Evolutionary conservation across 2,113 vertebrate species (phyloP).

Genomic region (Oophaga pumilio): DNA sequence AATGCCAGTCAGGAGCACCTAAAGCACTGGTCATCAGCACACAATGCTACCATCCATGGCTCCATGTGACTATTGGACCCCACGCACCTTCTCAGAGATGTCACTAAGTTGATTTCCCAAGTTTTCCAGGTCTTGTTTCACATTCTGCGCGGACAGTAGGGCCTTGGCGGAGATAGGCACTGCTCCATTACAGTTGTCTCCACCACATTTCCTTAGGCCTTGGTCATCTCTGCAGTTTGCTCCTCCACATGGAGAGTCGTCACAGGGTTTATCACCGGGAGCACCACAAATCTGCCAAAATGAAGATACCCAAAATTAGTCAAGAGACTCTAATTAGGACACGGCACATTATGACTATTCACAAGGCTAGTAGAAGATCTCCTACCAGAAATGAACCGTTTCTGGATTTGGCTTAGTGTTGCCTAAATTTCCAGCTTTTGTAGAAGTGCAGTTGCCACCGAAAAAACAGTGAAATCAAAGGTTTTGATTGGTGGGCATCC

Average conservation of each 20-base stretch:
- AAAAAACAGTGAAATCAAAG: too few species aligned
- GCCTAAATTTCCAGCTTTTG: too few species aligned
- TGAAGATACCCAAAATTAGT: background rate
- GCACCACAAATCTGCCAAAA: conserved; percentile 65
- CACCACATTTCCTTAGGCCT: conserved; percentile 72
- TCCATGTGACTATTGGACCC: background rate
- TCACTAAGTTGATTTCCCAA: conserved; percentile 69
- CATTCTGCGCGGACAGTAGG: conserved; percentile 64
- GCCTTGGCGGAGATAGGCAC: conserved; percentile 69
- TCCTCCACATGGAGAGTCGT: conserved; percentile 74
- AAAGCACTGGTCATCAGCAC: background rate
- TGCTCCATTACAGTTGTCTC: conserved; percentile 73
- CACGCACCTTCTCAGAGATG: conserved; percentile 74
- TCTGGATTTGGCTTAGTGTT: too few species aligned
- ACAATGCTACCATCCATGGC: background rate
- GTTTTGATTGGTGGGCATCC: too few species aligned
- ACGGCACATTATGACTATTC: background rate
- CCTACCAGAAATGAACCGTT: too few species aligned
- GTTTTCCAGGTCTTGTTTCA: conserved; percentile 67
- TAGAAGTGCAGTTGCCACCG: too few species aligned
- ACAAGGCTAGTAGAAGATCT: too few species aligned
- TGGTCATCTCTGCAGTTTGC: conserved; percentile 73
- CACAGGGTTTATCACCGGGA: conserved; percentile 64
- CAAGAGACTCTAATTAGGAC: background rate
- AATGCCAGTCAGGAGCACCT: background rate